Conservation (phyloP, 2,113 vertebrate genomes). For the Siniperca chuatsi region DNA sequence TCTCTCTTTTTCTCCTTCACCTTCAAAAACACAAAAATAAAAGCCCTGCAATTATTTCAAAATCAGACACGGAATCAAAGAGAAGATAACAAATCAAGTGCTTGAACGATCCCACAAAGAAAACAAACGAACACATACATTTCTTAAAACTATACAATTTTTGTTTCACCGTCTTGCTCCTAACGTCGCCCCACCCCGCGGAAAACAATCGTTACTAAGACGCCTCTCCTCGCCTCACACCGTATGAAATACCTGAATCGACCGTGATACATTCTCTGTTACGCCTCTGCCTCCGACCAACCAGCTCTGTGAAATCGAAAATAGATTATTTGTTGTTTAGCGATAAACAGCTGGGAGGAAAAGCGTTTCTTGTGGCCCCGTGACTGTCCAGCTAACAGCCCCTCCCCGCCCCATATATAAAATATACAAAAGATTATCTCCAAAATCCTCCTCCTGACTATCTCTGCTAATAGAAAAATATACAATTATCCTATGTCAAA, state of each 20-base stretch:
- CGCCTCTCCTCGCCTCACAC: slow-evolving; percentile 45
- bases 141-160: slow-evolving; percentile 73
- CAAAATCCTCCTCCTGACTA: slow-evolving; percentile 79
- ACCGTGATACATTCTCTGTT: slow-evolving; percentile 78
- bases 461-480: slow-evolving; percentile 87
- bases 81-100: slow-evolving; percentile 76
- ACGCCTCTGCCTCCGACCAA: slow-evolving; percentile 35
- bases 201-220: slow-evolving; percentile 66
- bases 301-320: slow-evolving; percentile 69
- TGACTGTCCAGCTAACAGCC: slow-evolving; percentile 70
- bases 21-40: slow-evolving; percentile 24
- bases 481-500: slow-evolving; percentile 86
- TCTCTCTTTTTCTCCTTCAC: slow-evolving; percentile 31
- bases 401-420: slow-evolving; percentile 79
- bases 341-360: slow-evolving; percentile 66
- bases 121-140: slow-evolving; percentile 53
- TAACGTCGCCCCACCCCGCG: background rate
- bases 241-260: slow-evolving; percentile 77
- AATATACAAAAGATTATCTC: slow-evolving; percentile 87
- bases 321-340: slow-evolving; percentile 73
- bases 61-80: slow-evolving; percentile 76
- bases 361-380: slow-evolving; percentile 63
- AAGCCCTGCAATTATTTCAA: slow-evolving; percentile 54
- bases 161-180: slow-evolving; percentile 49
- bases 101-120: slow-evolving; percentile 68